These are phyloP conservation scores for Cenopis cana DNA, from an alignment of 2,888 invertebrate genomes.

Conservation along the genomic window DNA sequence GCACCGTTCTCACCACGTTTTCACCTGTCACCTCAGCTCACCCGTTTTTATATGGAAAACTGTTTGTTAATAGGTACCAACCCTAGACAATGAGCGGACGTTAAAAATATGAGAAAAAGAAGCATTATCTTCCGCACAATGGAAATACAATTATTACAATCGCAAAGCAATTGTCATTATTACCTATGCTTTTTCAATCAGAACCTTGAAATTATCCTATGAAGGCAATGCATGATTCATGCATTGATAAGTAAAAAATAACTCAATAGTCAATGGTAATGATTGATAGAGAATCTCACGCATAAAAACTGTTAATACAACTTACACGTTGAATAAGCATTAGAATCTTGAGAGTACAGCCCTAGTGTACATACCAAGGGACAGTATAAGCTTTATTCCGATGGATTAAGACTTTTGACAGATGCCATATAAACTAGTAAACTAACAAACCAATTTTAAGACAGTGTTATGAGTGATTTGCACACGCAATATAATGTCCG, in stretches of 20 bases:
- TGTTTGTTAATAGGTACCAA: no score
- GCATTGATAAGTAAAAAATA: slow-evolving; percentile 58
- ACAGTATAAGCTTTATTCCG: slow-evolving; percentile 1
- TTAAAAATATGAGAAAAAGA: slow-evolving; percentile 68
- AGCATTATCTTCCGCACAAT: slow-evolving; percentile 51
- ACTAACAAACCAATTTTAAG: slow-evolving; percentile 33
- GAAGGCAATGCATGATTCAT: slow-evolving; percentile 67
- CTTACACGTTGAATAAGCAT: slow-evolving; percentile 46
- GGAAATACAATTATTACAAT: slow-evolving; percentile 49
- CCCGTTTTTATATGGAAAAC: no score
- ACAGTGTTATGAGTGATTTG: slow-evolving; percentile 43
- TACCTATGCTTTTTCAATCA: slow-evolving; percentile 37
- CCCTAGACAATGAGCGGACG: slow-evolving; percentile 74
- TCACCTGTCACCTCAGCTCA: no score
- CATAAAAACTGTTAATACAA: slow-evolving; percentile 37
- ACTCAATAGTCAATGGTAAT: slow-evolving; percentile 50
- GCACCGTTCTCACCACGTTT: no score
- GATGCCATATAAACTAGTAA: not conserved
- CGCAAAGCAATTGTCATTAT: slow-evolving; percentile 45
- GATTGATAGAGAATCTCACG: slow-evolving; percentile 42
- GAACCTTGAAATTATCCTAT: slow-evolving; percentile 65
- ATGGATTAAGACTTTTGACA: not conserved
- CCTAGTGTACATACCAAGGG: not conserved
- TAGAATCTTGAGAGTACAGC: slow-evolving; percentile 16
- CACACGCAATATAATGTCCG: slow-evolving; percentile 44